Percentiles rank a stretch among this genome's conserved stretches.
These are phyloP conservation scores for Hirtodrosophila cameraria DNA, from an alignment of 2,888 invertebrate genomes.

Conservation along the genomic window DNA sequence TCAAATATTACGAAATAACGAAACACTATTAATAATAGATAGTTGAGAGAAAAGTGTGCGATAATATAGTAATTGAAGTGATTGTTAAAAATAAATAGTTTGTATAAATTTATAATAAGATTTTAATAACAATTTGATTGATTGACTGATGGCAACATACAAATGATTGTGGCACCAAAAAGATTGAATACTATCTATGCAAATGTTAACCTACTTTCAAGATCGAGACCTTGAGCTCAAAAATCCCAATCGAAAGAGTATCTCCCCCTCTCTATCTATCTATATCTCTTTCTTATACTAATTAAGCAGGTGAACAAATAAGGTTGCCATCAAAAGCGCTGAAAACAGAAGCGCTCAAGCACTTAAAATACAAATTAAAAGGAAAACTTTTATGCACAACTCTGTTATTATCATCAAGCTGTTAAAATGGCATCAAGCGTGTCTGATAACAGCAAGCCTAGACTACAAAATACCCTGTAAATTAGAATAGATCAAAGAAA, in stretches of 20 bases:
- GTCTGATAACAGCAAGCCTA: background rate
- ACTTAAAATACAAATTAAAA: conserved; percentile 18
- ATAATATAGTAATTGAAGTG: background rate
- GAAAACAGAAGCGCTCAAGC: conserved; percentile 14
- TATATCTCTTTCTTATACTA: too few species aligned
- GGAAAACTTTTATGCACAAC: conserved; percentile 9
- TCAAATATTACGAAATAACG: conserved; percentile 25
- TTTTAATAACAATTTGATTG: conserved; percentile 11
- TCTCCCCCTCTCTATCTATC: background rate
- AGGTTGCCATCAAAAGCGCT: conserved; percentile 7
- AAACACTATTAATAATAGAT: conserved; percentile 9
- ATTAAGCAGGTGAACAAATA: conserved; percentile 31
- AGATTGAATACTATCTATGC: conserved; percentile 17
- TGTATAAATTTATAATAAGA: background rate
- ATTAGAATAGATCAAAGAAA: too few species aligned
- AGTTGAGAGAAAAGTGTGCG: background rate
- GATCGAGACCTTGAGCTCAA: conserved; percentile 47
- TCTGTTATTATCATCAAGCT: conserved; percentile 23
- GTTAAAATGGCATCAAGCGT: conserved; percentile 23
- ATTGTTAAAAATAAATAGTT: conserved; percentile 17
- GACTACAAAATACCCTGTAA: conserved; percentile 14
- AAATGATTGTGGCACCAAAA: background rate
- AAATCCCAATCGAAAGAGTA: background rate
- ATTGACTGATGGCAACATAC: conserved; percentile 2
- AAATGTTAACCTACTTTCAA: conserved; percentile 29